Evolutionary conservation across 2,113 vertebrate species (phyloP).

Genomic region (Ameiurus melas): DNA sequence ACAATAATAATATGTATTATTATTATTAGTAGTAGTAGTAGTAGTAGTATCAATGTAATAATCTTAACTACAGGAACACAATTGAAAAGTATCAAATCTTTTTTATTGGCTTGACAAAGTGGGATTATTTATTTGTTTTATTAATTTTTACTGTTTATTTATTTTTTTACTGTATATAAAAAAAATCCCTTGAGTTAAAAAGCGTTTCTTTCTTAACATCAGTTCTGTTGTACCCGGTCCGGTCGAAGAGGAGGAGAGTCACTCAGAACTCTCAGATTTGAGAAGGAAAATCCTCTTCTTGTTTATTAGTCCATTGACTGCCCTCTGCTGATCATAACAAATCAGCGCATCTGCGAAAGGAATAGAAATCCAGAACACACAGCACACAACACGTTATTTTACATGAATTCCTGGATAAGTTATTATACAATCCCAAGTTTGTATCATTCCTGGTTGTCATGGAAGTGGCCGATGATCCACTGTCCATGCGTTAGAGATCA

Average conservation of each 20-base stretch:
- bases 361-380: neutral
- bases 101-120: neutral
- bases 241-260: neutral
- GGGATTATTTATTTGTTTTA: too few species aligned
- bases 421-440: neutral
- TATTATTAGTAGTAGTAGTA: too few species aligned
- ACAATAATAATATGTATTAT: too few species aligned
- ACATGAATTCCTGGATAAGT: neutral
- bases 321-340: conserved; percentile 30
- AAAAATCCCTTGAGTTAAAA: neutral
- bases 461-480: neutral
- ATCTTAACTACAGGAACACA: too few species aligned
- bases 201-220: neutral
- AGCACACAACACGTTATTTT: neutral
- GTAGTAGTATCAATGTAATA: too few species aligned
- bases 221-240: neutral
- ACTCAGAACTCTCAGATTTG: neutral
- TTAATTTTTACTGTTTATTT: too few species aligned
- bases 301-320: conserved; percentile 21
- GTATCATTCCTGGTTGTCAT: neutral
- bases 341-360: neutral
- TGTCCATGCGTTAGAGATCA: neutral
- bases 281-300: neutral
- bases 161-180: neutral
- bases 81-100: neutral